Conservation (phyloP, 2,888 invertebrate genomes). For the Lamproptera curius region DNA sequence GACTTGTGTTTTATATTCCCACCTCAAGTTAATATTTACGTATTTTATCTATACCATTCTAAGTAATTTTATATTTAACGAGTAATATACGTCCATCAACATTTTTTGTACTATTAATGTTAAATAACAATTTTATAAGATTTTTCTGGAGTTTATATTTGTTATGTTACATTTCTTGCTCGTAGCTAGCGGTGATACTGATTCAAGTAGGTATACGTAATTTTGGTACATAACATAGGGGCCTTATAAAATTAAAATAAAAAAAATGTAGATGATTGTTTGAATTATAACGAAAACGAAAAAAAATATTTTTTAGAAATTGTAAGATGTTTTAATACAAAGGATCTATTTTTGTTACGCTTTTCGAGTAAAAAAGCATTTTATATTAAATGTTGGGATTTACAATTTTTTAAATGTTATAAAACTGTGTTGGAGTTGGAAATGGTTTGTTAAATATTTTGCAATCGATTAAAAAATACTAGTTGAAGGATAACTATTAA, state of each 20-base stretch:
- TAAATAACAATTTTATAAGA: no score
- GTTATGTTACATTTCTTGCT: slow-evolving; percentile 37
- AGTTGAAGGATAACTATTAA: no score
- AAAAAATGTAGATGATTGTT: slow-evolving; percentile 46
- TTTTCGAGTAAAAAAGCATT: slow-evolving; percentile 54
- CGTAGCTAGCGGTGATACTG: slow-evolving; percentile 42
- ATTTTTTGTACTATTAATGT: no score
- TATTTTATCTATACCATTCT: no score
- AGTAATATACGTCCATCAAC: no score
- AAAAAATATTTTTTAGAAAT: slow-evolving; percentile 55
- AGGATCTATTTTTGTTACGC: slow-evolving; percentile 74
- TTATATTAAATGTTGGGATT: slow-evolving; percentile 45
- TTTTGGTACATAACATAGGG: slow-evolving; percentile 64
- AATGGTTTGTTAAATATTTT: slow-evolving; percentile 1
- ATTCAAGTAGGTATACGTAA: slow-evolving; percentile 65
- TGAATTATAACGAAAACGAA: slow-evolving; percentile 46
- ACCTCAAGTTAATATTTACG: background rate
- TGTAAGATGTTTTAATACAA: slow-evolving; percentile 54
- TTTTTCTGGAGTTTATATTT: no score
- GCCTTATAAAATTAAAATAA: slow-evolving; percentile 48
- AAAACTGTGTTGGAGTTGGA: slow-evolving; percentile 14
- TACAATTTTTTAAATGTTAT: slow-evolving; percentile 26
- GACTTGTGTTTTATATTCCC: no score
- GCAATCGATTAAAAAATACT: no score
- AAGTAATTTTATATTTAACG: no score